A percentile compares a stretch with the other conserved stretches of the same genome.
phyloP scores from a whole-genome alignment of 2,888 invertebrate genomes.

The Acanthoscelides obtectus region DNA sequence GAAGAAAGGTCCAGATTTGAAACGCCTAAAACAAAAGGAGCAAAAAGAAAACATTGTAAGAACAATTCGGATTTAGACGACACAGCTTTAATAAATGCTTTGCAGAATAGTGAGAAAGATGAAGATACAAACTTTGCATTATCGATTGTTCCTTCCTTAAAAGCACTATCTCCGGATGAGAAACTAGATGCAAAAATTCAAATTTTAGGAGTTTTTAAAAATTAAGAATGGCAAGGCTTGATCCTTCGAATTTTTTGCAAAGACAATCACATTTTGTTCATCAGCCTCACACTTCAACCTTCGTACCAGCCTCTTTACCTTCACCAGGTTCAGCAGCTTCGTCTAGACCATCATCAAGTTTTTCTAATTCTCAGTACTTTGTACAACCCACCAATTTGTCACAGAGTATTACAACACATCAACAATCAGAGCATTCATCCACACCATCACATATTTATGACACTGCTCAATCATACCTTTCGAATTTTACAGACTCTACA shows the following conservation, averaged over 20 bases:
- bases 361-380: too few species aligned
- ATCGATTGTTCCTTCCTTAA: constrained; percentile 1
- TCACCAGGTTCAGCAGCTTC: background rate
- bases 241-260: too few species aligned
- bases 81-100: background rate
- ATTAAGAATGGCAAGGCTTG: too few species aligned
- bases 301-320: background rate
- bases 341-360: too few species aligned
- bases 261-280: background rate
- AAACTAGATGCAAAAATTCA: constrained; percentile 4
- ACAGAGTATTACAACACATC: too few species aligned
- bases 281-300: background rate
- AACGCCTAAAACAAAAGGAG: background rate
- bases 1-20: background rate
- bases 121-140: constrained; percentile 1
- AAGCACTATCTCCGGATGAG: background rate
- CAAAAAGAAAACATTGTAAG: background rate
- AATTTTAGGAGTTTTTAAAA: constrained; percentile 1
- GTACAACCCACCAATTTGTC: background rate
- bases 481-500: too few species aligned
- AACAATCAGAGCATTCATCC: too few species aligned
- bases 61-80: too few species aligned
- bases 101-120: background rate
- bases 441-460: too few species aligned
- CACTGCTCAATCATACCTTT: too few species aligned